Evolutionary conservation across 2,888 invertebrate species (phyloP), one percentile per base, ranked within the genome.

Genomic region (Cynaeus angustus): DNA sequence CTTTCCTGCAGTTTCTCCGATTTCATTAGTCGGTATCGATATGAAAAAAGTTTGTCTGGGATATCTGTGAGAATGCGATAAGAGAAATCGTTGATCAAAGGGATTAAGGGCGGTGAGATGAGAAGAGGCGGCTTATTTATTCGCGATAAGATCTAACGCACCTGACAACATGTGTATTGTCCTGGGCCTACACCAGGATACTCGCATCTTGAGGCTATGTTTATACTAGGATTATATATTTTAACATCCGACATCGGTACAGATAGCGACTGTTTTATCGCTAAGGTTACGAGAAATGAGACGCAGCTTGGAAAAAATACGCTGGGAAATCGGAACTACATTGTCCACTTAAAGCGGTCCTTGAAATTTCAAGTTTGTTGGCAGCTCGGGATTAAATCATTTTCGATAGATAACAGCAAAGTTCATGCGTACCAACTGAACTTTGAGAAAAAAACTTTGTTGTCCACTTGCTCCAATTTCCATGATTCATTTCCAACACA

Each of bases 81-180:
- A 66, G 70, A 48, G 48, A 66, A 55, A 77, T 68, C 71, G 75
- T 75, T 79, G 81, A 81, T 81, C 80, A 78, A 74, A 70, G 74
- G 83, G 82, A 83, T 83, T 83, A 82, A 78, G 75, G 70, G 79
- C 83, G 84, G 82, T 75, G 74, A 83, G 81, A 83, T 83, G 81
- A 82, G 78, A 80, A 78, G 78, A 71, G 76, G 79, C 83, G 83
- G 84, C 80, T 68, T 80, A 79, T 84, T 83, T 83, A 81, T 80
- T 74, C 75, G 71, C 70, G 82, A 82, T 82, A 82, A 81, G 76
- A 75, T 72, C 75, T 76, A 76, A 79, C 79, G 82, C 83, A 83
- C 83, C 83, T 83, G 83, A 83, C 82, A 82, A 81, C 77, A 78
- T 78, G 77, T 77, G 78, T 78, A 81, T 81, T 81, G 80, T 81